Evolutionary conservation across 2,888 invertebrate genomes (phyloP).

Genomic region (Megastigmus dorsalis): DNA sequence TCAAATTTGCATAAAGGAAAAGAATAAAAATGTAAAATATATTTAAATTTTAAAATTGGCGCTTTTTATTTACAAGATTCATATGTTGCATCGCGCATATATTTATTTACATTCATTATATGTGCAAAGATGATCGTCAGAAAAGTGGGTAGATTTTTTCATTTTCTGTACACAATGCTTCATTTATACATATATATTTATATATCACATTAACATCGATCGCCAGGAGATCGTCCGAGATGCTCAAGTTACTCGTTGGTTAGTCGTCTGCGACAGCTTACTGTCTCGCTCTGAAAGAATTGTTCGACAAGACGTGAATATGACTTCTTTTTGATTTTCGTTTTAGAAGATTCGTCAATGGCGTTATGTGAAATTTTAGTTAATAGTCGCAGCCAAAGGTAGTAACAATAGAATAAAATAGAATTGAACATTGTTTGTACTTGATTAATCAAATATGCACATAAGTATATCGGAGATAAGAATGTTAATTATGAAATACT

Average conservation of each 20-base stretch:
- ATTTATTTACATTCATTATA: constrained; percentile 40
- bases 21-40: constrained; percentile 5
- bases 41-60: constrained; percentile 1
- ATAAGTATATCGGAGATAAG: no score
- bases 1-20: not conserved
- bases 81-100: constrained; percentile 21
- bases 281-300: constrained; percentile 51
- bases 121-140: constrained; percentile 25
- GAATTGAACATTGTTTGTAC: no score
- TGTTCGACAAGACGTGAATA: constrained; percentile 47
- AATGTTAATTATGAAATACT: no score
- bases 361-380: not conserved
- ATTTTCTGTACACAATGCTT: constrained; percentile 23
- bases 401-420: not conserved
- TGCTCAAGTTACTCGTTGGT: constrained; percentile 32
- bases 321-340: constrained; percentile 10
- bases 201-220: constrained; percentile 49
- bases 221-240: constrained; percentile 37
- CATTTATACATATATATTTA: constrained; percentile 27
- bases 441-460: no score
- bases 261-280: constrained; percentile 47
- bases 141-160: not conserved
- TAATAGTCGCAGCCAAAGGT: constrained; percentile 2
- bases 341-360: not conserved
- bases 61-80: constrained; percentile 45